Conservation (phyloP, 2,888 invertebrate genomes). For the Pammene fasciana region DNA sequence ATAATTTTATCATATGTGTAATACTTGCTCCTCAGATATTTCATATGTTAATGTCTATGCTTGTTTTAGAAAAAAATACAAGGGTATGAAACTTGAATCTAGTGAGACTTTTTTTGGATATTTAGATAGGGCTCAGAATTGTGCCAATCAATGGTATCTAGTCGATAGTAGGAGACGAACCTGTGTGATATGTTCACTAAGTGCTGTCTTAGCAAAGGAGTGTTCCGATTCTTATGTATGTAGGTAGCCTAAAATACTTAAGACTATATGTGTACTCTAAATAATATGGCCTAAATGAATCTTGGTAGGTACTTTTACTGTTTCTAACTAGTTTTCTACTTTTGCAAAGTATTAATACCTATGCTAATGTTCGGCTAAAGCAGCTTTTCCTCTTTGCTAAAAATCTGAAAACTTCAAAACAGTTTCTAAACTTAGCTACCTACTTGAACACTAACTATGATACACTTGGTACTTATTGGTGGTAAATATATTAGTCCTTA, state of each 20-base stretch:
- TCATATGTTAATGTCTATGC: background rate
- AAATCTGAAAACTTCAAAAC: background rate
- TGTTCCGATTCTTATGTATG: slow-evolving; percentile 27
- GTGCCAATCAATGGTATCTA: slow-evolving; percentile 33
- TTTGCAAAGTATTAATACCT: slow-evolving; percentile 69
- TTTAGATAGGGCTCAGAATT: slow-evolving; percentile 7
- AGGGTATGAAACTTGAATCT: slow-evolving; percentile 9
- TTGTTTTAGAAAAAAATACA: background rate
- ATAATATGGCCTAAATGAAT: slow-evolving; percentile 29
- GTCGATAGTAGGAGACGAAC: slow-evolving; percentile 19
- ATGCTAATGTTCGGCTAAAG: slow-evolving; percentile 47
- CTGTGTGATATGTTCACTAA: slow-evolving; percentile 30
- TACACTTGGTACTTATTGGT: slow-evolving; percentile 1
- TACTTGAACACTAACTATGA: background rate
- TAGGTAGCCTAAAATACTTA: slow-evolving; percentile 18
- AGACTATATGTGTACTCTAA: slow-evolving; percentile 17
- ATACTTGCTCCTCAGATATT: background rate
- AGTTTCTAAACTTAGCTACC: background rate
- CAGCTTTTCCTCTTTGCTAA: slow-evolving; percentile 33
- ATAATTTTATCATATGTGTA: no score
- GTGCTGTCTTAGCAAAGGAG: slow-evolving; percentile 14
- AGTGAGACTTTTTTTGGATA: background rate
- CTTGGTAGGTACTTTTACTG: slow-evolving; percentile 38
- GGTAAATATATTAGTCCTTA: slow-evolving; percentile 11
- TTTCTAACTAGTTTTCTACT: slow-evolving; percentile 62